A percentile compares a stretch with the other conserved stretches of the same genome.
phyloP scores from a whole-genome alignment of 2,888 invertebrate species.

The Cylloceria caligata region DNA sequence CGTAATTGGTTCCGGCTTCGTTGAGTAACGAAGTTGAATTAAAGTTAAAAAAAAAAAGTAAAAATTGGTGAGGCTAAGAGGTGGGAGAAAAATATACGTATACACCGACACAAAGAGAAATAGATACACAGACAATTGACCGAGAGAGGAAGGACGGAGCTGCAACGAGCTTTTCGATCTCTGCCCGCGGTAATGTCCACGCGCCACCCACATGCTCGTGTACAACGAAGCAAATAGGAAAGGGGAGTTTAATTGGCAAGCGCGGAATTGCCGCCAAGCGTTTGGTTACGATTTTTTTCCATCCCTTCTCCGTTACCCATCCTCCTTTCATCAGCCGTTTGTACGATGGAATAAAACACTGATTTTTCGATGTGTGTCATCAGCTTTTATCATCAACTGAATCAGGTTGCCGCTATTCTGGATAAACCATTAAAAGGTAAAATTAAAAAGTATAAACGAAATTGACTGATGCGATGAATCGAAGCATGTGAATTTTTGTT shows the following conservation, averaged over 20 bases:
- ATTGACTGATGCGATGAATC: constrained; percentile 33
- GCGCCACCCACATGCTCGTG: constrained; percentile 70
- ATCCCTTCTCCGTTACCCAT: constrained; percentile 18
- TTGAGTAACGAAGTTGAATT: constrained; percentile 66
- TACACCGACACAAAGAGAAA: constrained; percentile 41
- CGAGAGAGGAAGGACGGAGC: constrained; percentile 25
- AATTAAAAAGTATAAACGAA: constrained; percentile 20
- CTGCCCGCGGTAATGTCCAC: constrained; percentile 56
- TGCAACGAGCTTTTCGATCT: constrained; percentile 65
- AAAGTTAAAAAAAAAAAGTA: constrained; percentile 52
- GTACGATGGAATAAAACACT: constrained; percentile 65
- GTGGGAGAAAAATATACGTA: constrained; percentile 40
- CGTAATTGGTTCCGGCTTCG: constrained; percentile 60
- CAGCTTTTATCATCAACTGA: constrained; percentile 59
- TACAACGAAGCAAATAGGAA: constrained; percentile 55
- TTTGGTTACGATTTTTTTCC: constrained; percentile 61
- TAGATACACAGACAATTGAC: constrained; percentile 52
- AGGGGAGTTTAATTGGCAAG: constrained; percentile 79
- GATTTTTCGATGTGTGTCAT: constrained; percentile 56
- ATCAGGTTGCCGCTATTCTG: constrained; percentile 34
- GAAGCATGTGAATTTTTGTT: background rate
- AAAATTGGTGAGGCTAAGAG: constrained; percentile 19
- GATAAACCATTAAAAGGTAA: constrained; percentile 29
- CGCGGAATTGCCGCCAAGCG: constrained; percentile 75
- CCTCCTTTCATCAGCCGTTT: constrained; percentile 47